Evolutionary conservation across 2,888 invertebrate genomes (phyloP), one percentile per base, ranked within the genome.

Genomic region (Saturnia pavonia): DNA sequence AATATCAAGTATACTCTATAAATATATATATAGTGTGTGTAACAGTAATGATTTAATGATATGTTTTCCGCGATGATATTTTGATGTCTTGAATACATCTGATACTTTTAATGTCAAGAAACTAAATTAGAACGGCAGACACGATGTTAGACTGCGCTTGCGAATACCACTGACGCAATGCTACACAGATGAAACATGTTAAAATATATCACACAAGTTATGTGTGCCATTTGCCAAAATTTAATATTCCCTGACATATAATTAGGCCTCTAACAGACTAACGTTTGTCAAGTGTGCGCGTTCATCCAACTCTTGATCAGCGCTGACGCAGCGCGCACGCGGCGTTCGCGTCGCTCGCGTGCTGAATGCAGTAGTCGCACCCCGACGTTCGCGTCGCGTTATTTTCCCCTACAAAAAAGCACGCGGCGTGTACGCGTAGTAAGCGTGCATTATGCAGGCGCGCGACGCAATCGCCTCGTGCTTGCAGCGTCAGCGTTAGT

Each of bases 161-260:
- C 66, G 67, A 70, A 40, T 65, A 68, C 45, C 43, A 69, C 60
- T 79, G 83, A 82, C 78, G 80, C 76, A 81, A 77, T 69, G 72
- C 74, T 71, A 72, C 65, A 72, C 65, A 74, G 73, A 73, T 73
- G 78, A 78, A 73, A 67, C 67, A 69, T 77, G 75, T 78, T 78
- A 76, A 78, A 80, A 80, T 75, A 77, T 78, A 78, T 76, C 75
- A 76, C 69, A 74, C 57, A 72, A 71, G 73, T 73, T 74, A 72
- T 75, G 74, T 74, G 74, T n/a, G n/a, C 65, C 73, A 77, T 81
- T 80, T 79, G 74, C 74, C 75, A 74, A 78, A 79, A 75, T 76
- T 74, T 72, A 72, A 78, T 77, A 74, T 76, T 76, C 78, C 76
- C 68, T 74, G 75, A 73, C 75, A 80, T 78, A 73, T 76, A n/a